Percentiles rank a stretch among this genome's conserved stretches.
Conservation (phyloP, 2,113 vertebrate species). For the Ginglymostoma cirratum region DNA sequence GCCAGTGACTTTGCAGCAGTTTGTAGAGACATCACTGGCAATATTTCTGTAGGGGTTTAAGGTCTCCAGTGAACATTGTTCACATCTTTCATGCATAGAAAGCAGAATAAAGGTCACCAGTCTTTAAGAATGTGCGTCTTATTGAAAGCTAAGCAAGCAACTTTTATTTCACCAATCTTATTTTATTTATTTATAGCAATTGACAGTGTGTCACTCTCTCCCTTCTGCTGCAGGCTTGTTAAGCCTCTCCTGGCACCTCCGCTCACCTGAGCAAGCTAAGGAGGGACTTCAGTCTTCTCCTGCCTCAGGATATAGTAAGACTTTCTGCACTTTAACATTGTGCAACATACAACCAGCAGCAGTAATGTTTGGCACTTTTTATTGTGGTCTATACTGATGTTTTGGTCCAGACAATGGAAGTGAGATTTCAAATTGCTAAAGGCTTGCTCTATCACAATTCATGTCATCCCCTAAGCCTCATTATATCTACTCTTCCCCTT, state of each 20-base stretch:
- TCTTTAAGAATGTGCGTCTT: neutral
- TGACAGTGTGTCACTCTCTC: neutral
- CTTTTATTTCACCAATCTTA: neutral
- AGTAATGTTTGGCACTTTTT: neutral
- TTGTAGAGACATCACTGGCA: too few species aligned
- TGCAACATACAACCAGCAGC: neutral
- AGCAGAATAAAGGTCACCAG: neutral
- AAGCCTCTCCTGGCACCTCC: neutral
- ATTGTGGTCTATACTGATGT: neutral
- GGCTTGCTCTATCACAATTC: neutral
- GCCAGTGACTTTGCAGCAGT: too few species aligned
- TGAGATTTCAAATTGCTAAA: neutral
- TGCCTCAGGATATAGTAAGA: neutral
- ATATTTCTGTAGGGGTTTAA: too few species aligned
- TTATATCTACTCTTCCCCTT: neutral
- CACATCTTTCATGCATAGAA: too few species aligned
- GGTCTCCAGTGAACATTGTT: too few species aligned
- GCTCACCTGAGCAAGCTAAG: neutral
- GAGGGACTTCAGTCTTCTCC: neutral
- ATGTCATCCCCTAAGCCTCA: neutral
- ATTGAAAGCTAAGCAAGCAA: neutral
- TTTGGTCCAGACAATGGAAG: neutral
- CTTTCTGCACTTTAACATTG: neutral
- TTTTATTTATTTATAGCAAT: neutral
- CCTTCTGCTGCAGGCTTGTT: neutral